Evolutionary conservation across 1,140 invertebrate species (phyloP).

Genomic region (Ips typographus): DNA sequence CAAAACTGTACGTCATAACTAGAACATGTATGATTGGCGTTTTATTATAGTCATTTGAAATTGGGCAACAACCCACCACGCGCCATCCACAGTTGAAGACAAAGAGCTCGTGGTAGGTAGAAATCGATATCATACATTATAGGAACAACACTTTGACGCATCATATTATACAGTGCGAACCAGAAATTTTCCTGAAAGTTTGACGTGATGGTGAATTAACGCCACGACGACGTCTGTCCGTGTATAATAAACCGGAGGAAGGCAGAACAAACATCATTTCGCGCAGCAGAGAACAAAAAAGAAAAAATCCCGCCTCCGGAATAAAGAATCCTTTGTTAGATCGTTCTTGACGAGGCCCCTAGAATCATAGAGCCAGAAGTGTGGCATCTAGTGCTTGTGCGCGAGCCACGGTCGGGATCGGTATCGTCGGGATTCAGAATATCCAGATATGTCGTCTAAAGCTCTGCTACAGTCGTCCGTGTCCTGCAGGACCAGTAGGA

Average conservation of each 20-base stretch:
- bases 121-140: too few relatives aligned
- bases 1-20: too few relatives aligned
- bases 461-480: constrained; percentile 21
- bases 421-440: constrained; percentile 20
- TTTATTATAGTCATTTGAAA: too few relatives aligned
- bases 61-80: too few relatives aligned
- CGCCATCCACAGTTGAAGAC: too few relatives aligned
- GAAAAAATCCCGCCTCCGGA: constrained; percentile 25
- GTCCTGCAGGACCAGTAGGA: background rate
- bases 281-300: constrained; percentile 25
- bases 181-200: too few relatives aligned
- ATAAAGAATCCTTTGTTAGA: constrained; percentile 33
- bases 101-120: too few relatives aligned
- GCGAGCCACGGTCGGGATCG: constrained; percentile 25
- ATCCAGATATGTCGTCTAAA: constrained; percentile 25
- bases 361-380: constrained; percentile 19
- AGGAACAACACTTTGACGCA: too few relatives aligned
- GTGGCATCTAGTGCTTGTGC: constrained; percentile 30
- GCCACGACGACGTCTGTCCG: too few relatives aligned
- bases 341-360: constrained; percentile 24
- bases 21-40: too few relatives aligned
- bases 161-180: too few relatives aligned
- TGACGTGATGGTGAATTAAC: too few relatives aligned
- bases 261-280: constrained; percentile 23
- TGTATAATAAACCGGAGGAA: background rate